Evolutionary conservation across 2,888 invertebrate species (phyloP).

Genomic region (Scaptomyza polygonia): DNA sequence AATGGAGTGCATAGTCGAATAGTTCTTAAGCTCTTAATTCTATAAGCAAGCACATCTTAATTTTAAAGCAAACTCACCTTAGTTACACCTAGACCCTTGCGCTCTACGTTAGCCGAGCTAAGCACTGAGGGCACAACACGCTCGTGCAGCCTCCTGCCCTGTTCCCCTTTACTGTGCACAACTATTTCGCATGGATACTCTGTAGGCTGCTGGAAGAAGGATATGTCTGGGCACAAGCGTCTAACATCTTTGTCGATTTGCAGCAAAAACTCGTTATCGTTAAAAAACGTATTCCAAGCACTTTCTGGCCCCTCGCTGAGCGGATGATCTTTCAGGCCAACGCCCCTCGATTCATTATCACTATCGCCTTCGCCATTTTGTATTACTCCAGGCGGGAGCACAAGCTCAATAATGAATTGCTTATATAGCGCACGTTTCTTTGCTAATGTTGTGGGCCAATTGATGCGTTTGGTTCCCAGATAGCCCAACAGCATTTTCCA

Average conservation of each 20-base stretch:
- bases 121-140: constrained; percentile 94
- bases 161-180: constrained; percentile 91
- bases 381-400: constrained; percentile 91
- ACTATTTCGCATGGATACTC: constrained; percentile 94
- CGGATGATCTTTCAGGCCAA: constrained; percentile 90
- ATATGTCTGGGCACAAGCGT: constrained; percentile 96
- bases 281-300: constrained; percentile 97
- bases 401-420: constrained; percentile 94
- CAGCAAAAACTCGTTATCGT: constrained; percentile 97
- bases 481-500: constrained; percentile 96
- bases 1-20: constrained; percentile 50
- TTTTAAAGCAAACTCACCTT: constrained; percentile 87
- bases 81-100: constrained; percentile 94
- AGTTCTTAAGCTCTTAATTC: constrained; percentile 32
- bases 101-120: constrained; percentile 93
- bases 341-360: constrained; percentile 83
- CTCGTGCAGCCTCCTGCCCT: constrained; percentile 90
- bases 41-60: neutral
- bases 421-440: constrained; percentile 92
- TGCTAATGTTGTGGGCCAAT: constrained; percentile 88
- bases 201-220: constrained; percentile 97
- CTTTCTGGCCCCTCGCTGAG: constrained; percentile 96
- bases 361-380: constrained; percentile 78
- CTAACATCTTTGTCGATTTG: constrained; percentile 99
- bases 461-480: constrained; percentile 88